Evolutionary conservation across 2,113 vertebrate genomes (phyloP).

Genomic region (Sapajus apella): DNA sequence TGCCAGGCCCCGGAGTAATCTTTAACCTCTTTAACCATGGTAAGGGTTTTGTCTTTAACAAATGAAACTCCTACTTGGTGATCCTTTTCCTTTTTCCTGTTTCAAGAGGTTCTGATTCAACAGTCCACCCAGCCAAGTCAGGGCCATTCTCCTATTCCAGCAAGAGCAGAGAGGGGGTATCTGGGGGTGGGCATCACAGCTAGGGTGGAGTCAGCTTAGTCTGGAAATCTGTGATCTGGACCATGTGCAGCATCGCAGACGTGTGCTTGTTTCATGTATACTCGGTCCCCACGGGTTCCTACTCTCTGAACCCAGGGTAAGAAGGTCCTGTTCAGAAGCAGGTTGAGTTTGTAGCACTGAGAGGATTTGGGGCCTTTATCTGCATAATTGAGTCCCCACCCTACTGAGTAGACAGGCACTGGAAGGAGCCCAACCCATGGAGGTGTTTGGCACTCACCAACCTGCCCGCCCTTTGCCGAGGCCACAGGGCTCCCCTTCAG

Average conservation of each 20-base stretch:
- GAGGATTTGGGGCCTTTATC: not conserved
- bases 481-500: not conserved
- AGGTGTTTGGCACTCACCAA: not conserved
- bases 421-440: not conserved
- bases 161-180: not conserved
- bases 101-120: not conserved
- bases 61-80: not conserved
- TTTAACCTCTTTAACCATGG: not conserved
- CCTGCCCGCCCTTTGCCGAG: not conserved
- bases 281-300: not conserved
- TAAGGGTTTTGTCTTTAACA: not conserved
- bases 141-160: not conserved
- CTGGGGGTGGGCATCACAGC: not conserved
- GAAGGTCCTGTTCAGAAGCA: not conserved
- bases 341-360: not conserved
- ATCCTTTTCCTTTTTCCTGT: not conserved
- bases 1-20: not conserved
- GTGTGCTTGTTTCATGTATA: not conserved
- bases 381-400: not conserved
- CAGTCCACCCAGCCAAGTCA: not conserved
- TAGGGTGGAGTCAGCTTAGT: not conserved
- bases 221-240: slow-evolving; percentile 39
- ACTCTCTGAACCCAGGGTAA: not conserved
- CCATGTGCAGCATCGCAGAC: not conserved
- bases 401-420: not conserved